Conservation (phyloP, 2,113 vertebrate genomes). For the Phrynosoma blainvillii region DNA sequence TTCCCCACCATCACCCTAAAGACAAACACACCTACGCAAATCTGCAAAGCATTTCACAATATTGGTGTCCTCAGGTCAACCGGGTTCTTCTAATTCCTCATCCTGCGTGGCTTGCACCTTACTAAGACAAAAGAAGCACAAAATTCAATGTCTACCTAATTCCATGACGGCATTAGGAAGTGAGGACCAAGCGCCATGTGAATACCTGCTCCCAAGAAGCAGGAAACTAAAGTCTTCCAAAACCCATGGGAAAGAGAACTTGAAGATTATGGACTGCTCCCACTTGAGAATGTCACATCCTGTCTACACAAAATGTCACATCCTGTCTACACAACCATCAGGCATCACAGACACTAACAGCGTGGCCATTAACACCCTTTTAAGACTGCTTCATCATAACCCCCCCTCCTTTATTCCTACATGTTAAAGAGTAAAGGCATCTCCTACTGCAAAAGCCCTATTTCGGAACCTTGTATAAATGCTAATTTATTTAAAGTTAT, state of each 20-base stretch:
- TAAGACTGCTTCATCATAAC: too few relatives aligned
- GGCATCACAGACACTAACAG: too few relatives aligned
- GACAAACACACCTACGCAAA: not conserved
- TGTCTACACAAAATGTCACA: too few relatives aligned
- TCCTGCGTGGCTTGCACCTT: too few relatives aligned
- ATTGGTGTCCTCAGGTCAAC: not conserved
- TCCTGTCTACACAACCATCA: too few relatives aligned
- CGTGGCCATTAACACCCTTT: too few relatives aligned
- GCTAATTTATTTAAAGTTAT: not conserved
- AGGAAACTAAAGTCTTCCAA: not conserved
- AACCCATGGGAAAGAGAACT: too few relatives aligned
- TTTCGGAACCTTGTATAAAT: not conserved
- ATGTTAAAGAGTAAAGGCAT: too few relatives aligned
- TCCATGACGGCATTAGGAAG: not conserved
- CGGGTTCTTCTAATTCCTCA: not conserved
- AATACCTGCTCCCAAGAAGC: not conserved
- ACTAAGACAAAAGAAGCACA: not conserved
- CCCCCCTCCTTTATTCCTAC: too few relatives aligned
- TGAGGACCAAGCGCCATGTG: not conserved
- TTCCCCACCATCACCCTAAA: not conserved
- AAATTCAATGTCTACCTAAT: not conserved
- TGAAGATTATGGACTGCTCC: too few relatives aligned
- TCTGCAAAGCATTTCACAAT: not conserved
- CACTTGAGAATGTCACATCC: too few relatives aligned
- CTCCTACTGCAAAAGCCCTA: too few relatives aligned